These are phyloP conservation scores for Norana najaformis DNA, from an alignment of 2,888 invertebrate genomes.

Conservation along the genomic window DNA sequence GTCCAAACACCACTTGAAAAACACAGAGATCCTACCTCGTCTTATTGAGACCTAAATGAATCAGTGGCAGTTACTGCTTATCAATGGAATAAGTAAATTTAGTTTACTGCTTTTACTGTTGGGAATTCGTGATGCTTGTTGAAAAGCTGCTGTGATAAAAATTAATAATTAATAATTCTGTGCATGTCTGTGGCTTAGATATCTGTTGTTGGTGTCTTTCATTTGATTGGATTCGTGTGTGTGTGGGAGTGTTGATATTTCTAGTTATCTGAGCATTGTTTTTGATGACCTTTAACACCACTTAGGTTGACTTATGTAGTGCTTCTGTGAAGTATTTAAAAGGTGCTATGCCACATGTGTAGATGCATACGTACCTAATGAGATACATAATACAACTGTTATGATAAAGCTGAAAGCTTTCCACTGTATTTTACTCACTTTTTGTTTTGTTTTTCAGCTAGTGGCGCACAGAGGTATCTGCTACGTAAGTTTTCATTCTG, in stretches of 20 bases:
- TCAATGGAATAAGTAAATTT: not conserved
- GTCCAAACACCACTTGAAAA: not conserved
- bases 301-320: too few relatives aligned
- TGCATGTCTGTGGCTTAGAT: too few relatives aligned
- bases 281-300: not conserved
- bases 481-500: slow-evolving; percentile 15
- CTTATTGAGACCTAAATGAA: not conserved
- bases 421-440: not conserved
- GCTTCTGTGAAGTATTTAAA: too few relatives aligned
- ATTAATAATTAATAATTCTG: too few relatives aligned
- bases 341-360: too few relatives aligned
- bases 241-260: not conserved
- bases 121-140: not conserved
- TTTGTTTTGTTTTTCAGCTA: not conserved
- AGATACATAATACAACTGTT: too few relatives aligned
- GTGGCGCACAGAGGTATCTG: slow-evolving; percentile 21
- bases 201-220: too few relatives aligned
- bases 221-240: not conserved
- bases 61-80: not conserved
- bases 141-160: not conserved
- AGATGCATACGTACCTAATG: too few relatives aligned
- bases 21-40: not conserved
- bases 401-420: not conserved
- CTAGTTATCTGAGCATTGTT: not conserved
- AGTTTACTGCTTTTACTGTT: not conserved